Conservation (phyloP, 2,113 vertebrate species). For the Theropithecus gelada region DNA sequence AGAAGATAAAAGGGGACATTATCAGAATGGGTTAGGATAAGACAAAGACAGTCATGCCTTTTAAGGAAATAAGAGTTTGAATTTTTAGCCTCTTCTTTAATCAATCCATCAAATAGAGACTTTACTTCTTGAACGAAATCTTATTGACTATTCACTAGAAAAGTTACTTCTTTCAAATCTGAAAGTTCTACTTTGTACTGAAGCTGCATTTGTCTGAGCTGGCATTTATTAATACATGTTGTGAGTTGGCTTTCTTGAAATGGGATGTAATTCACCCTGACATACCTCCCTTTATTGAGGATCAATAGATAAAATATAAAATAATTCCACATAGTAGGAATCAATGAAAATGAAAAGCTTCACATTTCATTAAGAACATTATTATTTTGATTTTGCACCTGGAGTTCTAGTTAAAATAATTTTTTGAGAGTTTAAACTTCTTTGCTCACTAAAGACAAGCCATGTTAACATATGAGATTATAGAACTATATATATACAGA, state of each 20-base stretch:
- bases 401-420: neutral
- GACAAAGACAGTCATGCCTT: neutral
- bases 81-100: neutral
- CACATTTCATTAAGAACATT: neutral
- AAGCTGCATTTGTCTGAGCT: neutral
- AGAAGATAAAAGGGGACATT: neutral
- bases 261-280: neutral
- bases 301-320: neutral
- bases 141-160: neutral
- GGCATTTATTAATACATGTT: neutral
- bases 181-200: neutral
- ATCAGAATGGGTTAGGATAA: neutral
- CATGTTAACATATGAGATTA: neutral
- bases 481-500: no score
- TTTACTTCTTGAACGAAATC: neutral
- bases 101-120: neutral
- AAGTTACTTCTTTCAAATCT: neutral
- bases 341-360: neutral
- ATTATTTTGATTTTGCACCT: neutral
- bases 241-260: neutral
- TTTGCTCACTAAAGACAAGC: neutral
- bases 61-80: neutral
- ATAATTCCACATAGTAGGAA: neutral
- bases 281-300: neutral
- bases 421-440: conserved; percentile 17